phyloP scores from a whole-genome alignment of 1,140 invertebrate genomes.

The Microplitis mediator region DNA sequence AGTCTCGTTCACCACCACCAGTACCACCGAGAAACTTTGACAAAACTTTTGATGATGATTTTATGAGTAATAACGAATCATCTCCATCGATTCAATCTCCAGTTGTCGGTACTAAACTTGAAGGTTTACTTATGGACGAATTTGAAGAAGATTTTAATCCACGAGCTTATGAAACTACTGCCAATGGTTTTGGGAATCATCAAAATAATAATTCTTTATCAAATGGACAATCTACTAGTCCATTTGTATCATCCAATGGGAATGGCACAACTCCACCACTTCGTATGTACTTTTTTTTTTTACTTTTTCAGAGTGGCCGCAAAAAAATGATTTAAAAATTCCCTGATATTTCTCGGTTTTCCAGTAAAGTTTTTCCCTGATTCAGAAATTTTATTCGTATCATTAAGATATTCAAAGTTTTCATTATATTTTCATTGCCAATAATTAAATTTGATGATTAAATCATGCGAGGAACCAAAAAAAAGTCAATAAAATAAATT shows the following conservation, averaged over 20 bases:
- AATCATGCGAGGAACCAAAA: too few relatives aligned
- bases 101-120: constrained; percentile 77
- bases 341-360: too few relatives aligned
- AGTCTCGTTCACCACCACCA: constrained; percentile 65
- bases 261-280: constrained; percentile 65
- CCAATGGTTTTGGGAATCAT: constrained; percentile 57
- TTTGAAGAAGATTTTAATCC: constrained; percentile 81
- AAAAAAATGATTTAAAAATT: too few relatives aligned
- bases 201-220: constrained; percentile 53
- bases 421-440: too few relatives aligned
- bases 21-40: constrained; percentile 71
- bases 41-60: constrained; percentile 63
- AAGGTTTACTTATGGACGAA: constrained; percentile 82
- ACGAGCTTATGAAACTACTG: constrained; percentile 70
- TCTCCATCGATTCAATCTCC: constrained; percentile 57
- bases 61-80: constrained; percentile 49
- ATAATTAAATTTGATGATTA: too few relatives aligned
- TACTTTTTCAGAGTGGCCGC: background rate
- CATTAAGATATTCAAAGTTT: too few relatives aligned
- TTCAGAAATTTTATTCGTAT: too few relatives aligned
- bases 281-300: constrained; percentile 60
- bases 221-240: constrained; percentile 43
- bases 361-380: too few relatives aligned
- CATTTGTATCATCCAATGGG: constrained; percentile 54
- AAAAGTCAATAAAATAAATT: too few relatives aligned